Evolutionary conservation across 92 coral and sea anemone genomes (phyloP).

Genomic region (Diadumene lineata): DNA sequence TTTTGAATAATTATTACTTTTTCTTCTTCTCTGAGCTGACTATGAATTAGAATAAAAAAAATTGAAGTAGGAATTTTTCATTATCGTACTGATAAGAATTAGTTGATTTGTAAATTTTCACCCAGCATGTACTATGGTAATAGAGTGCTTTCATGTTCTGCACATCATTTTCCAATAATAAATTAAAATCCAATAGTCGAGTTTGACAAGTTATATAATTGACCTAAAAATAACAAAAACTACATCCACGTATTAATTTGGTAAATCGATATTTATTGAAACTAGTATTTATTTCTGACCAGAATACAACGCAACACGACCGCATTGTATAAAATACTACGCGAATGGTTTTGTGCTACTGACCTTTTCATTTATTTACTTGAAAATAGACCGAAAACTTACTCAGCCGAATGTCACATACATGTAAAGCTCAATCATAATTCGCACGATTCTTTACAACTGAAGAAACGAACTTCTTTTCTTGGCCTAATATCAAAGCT

Average conservation of each 20-base stretch:
- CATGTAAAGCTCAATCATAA: not conserved
- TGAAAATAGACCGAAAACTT: not conserved
- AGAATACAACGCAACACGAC: not conserved
- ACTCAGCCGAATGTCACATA: not conserved
- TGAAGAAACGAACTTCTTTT: not conserved
- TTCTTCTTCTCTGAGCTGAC: too few species aligned
- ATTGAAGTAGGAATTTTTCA: too few species aligned
- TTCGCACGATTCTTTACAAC: constrained; percentile 2
- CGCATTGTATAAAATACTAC: not conserved
- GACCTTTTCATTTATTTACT: too few species aligned
- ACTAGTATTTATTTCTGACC: not conserved
- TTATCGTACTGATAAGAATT: too few species aligned
- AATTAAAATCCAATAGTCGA: not conserved
- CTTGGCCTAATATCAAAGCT: not conserved
- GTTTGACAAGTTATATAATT: too few species aligned
- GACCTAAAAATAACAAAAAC: too few species aligned
- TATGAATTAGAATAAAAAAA: too few species aligned
- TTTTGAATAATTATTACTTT: too few species aligned
- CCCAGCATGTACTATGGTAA: not conserved
- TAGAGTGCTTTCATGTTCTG: not conserved
- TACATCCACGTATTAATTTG: not conserved
- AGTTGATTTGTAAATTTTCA: not conserved
- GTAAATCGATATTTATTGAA: not conserved
- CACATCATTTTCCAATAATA: not conserved
- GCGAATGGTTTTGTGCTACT: too few species aligned